A percentile compares a stretch with the other conserved stretches of the same genome.
phyloP scores from a whole-genome alignment of 2,113 vertebrate species.

The Lipotes vexillifer region DNA sequence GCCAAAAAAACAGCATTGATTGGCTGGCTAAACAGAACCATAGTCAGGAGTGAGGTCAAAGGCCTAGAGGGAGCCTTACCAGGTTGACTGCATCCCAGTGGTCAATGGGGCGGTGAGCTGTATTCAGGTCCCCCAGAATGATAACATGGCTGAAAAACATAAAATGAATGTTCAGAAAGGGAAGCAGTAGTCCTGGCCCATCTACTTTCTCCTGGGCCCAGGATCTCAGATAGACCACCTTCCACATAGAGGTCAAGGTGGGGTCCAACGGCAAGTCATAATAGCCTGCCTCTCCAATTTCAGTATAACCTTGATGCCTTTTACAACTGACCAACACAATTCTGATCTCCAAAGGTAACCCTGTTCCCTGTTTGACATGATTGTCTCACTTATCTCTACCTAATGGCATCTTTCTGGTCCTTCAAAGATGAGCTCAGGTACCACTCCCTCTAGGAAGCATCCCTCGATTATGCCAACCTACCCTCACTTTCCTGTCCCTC shows the following conservation, averaged over 20 bases:
- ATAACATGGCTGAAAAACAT: constrained; percentile 86
- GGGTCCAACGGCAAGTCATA: not conserved
- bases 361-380: not conserved
- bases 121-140: constrained; percentile 91
- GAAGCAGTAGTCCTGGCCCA: not conserved
- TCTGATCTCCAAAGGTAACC: not conserved
- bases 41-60: not conserved
- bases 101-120: constrained; percentile 88
- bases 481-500: not conserved
- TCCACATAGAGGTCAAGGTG: not conserved
- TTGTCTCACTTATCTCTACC: not conserved
- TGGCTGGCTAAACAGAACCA: not conserved
- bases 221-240: not conserved
- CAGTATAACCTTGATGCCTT: not conserved
- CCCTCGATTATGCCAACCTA: not conserved
- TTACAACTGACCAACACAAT: not conserved
- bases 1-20: not conserved
- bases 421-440: constrained; percentile 11
- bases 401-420: not conserved
- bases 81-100: constrained; percentile 87
- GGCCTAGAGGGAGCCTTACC: constrained; percentile 76
- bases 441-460: not conserved
- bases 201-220: not conserved
- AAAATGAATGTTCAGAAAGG: not conserved
- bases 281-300: not conserved